phyloP scores from a whole-genome alignment of 2,797 vertebrate genomes.

The Peromyscus attwateri region DNA sequence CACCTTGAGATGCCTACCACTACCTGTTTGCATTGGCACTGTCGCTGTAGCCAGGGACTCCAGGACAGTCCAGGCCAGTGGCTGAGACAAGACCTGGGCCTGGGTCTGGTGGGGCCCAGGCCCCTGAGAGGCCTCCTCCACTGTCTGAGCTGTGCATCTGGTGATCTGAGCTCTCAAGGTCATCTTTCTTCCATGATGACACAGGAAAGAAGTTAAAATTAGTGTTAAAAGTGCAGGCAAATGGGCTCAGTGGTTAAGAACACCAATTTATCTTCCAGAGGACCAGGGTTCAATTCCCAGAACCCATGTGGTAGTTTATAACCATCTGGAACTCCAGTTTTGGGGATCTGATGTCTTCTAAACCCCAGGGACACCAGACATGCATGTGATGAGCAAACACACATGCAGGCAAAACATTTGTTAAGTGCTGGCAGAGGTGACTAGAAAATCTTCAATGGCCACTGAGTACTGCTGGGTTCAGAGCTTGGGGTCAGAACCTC shows the following conservation, averaged over 20 bases:
- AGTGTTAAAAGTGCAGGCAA: neutral
- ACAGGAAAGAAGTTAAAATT: neutral
- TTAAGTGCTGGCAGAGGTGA: neutral
- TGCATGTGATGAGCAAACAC: neutral
- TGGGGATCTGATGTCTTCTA: neutral
- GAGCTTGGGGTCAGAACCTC: neutral
- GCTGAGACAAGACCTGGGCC: neutral
- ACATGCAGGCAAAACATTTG: neutral
- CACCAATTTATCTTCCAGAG: neutral
- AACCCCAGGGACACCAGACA: neutral
- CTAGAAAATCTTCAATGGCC: neutral
- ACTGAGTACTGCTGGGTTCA: neutral
- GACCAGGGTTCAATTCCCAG: neutral
- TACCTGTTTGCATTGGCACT: too few species aligned
- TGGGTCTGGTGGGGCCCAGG: accelerated
- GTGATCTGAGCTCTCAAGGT: neutral
- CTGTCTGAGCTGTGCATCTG: neutral
- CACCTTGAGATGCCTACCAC: neutral
- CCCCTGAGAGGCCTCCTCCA: accelerated
- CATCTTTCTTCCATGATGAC: neutral
- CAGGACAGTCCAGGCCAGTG: neutral
- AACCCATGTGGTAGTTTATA: neutral
- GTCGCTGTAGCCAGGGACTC: neutral
- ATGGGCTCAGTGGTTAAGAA: neutral
- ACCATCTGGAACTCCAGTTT: neutral